phyloP scores from a whole-genome alignment of 2,113 vertebrate genomes.

The Thunnus thynnus region DNA sequence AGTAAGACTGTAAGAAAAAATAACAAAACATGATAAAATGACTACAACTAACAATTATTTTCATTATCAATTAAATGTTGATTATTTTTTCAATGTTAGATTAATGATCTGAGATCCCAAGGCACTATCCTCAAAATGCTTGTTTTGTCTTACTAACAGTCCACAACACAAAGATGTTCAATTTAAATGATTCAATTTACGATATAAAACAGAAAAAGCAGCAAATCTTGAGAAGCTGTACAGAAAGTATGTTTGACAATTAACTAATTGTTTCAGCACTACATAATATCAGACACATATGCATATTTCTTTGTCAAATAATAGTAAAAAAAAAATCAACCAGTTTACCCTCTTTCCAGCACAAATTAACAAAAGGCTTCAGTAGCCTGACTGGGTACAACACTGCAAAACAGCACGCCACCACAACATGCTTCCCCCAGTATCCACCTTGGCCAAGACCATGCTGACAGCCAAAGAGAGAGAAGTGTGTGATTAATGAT shows the following conservation, averaged over 20 bases:
- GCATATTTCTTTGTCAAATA: too few relatives aligned
- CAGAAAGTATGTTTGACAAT: too few relatives aligned
- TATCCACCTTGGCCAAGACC: slow-evolving; percentile 85
- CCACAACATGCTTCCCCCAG: slow-evolving; percentile 7
- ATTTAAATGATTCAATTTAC: too few relatives aligned
- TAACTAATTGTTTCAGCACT: too few relatives aligned
- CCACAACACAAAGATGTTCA: neutral
- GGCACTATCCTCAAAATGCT: neutral
- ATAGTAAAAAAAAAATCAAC: too few relatives aligned
- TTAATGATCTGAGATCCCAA: too few relatives aligned
- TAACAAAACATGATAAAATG: neutral
- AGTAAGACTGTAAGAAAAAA: neutral
- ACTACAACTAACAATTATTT: neutral
- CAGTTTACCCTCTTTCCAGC: neutral
- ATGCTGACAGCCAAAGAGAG: slow-evolving; percentile 77
- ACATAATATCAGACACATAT: too few relatives aligned
- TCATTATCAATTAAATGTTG: neutral
- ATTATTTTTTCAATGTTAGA: too few relatives aligned
- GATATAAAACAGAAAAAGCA: neutral
- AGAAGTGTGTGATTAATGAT: slow-evolving; percentile 97
- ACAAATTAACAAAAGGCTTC: neutral
- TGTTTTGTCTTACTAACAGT: neutral
- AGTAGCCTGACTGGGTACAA: neutral
- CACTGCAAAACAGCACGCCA: slow-evolving; percentile 8
- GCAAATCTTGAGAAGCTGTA: too few relatives aligned